Conservation (phyloP, 2,888 invertebrate genomes). For the Nemotelus nigrinus region DNA sequence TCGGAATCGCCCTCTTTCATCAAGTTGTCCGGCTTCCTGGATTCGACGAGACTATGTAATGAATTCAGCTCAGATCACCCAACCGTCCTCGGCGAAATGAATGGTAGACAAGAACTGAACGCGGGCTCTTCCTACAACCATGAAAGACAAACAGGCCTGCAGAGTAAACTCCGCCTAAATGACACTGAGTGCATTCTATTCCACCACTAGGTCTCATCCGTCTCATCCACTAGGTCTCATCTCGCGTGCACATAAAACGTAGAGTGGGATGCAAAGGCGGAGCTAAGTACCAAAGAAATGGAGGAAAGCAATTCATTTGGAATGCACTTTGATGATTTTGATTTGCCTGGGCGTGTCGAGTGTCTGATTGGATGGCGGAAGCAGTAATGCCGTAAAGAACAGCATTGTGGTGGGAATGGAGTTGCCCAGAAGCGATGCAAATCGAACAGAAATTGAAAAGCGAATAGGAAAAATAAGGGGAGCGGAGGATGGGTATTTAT, state of each 20-base stretch:
- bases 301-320: slow-evolving; percentile 3
- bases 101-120: slow-evolving; percentile 35
- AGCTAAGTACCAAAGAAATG: slow-evolving; percentile 20
- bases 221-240: background rate
- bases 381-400: slow-evolving; percentile 2
- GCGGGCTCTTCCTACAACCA: background rate
- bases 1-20: slow-evolving; percentile 29
- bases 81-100: slow-evolving; percentile 44
- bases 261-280: background rate
- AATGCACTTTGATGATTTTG: slow-evolving; percentile 20
- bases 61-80: slow-evolving; percentile 26
- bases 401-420: background rate
- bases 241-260: background rate
- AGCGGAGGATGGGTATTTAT: slow-evolving; percentile 44
- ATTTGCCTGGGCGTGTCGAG: slow-evolving; percentile 1
- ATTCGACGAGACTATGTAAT: slow-evolving; percentile 2
- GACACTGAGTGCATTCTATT: background rate
- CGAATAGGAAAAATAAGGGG: background rate
- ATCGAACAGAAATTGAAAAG: background rate
- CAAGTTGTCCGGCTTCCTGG: slow-evolving; percentile 5
- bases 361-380: slow-evolving; percentile 45
- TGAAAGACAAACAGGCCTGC: background rate
- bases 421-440: slow-evolving; percentile 4
- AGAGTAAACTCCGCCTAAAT: slow-evolving; percentile 5
- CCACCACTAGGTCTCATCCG: background rate